phyloP scores from a whole-genome alignment of 2,797 vertebrate species.

The Sphenodon punctatus region DNA sequence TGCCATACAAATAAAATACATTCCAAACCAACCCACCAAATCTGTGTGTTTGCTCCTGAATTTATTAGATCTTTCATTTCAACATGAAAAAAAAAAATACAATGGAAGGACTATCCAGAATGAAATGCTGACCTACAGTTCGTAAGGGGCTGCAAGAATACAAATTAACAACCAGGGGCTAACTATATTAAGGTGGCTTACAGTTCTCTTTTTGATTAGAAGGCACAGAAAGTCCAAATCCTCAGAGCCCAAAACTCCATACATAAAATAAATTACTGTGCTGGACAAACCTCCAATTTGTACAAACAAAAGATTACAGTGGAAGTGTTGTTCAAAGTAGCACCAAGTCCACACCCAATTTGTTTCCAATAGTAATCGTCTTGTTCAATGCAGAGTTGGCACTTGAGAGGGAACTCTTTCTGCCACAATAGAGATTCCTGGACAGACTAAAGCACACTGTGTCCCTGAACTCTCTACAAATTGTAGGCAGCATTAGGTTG shows the following conservation, averaged over 20 bases:
- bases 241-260: slow-evolving; percentile 47
- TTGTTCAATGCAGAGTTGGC: slow-evolving; percentile 50
- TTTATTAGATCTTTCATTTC: slow-evolving; percentile 66
- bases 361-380: slow-evolving; percentile 26
- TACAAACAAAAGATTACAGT: slow-evolving; percentile 45
- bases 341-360: slow-evolving; percentile 86
- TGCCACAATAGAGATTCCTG: slow-evolving; percentile 55
- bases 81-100: slow-evolving; percentile 62
- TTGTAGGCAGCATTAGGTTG: slow-evolving; percentile 63
- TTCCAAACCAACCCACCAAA: slow-evolving; percentile 65
- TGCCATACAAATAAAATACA: slow-evolving; percentile 67
- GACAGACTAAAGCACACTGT: slow-evolving; percentile 20
- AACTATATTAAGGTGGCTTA: slow-evolving; percentile 23
- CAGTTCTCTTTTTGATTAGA: slow-evolving; percentile 18
- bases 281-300: slow-evolving; percentile 48
- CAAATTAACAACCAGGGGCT: slow-evolving; percentile 27
- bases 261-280: slow-evolving; percentile 68
- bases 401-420: slow-evolving; percentile 52
- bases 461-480: slow-evolving; percentile 60
- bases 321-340: slow-evolving; percentile 78
- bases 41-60: slow-evolving; percentile 68
- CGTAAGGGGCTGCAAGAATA: slow-evolving; percentile 49
- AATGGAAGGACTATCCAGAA: slow-evolving; percentile 48
- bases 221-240: slow-evolving; percentile 49
- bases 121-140: slow-evolving; percentile 59